Evolutionary conservation across 2,888 invertebrate genomes (phyloP), one percentile per base, ranked within the genome.

Genomic region (Thumatha senex): DNA sequence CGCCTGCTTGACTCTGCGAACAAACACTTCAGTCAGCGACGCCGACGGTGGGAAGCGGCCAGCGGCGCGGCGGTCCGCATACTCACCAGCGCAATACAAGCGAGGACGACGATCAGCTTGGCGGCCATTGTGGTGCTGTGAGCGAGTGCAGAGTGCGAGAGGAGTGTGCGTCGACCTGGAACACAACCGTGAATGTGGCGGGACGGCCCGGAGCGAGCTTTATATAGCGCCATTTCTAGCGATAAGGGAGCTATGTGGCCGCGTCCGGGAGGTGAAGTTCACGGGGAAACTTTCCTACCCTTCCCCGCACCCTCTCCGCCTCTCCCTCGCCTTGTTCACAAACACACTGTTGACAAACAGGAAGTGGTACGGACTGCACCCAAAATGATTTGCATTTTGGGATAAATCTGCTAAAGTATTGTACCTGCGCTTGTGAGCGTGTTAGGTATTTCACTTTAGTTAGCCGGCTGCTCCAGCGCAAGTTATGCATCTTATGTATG

Each of bases 51-150:
- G 43, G n/a, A 7, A 15, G 7, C 0, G n/a, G 11, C n/a, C 11
- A 11, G 11, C 5, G 14, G 24, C 7, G 18, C 60, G 41, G n/a
- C 5, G 34, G 31, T 8, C 29, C 18, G 10, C 7, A 24, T 58
- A 85, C 89, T 86, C 67, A 89, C 89, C 71, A 88, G 61, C 39
- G 86, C 88, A 70, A 88, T 50, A 76, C 81, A 83, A 68, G 82
- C 84, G 64, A 84, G 54, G 46, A 86, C 55, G n/a, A 84, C 56
- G 60, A 83, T 45, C 60, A 83, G 70, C 68, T 82, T 85, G 70
- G 69, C 72, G 61, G 78, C 74, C 84, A 86, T 88, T 54, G 63
- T 74, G 67, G 46, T 46, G 56, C 18, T 49, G 41, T 47, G 45
- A 45, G 50, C 40, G 29, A 18, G 44, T 10, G 40, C 34, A 46